Base-by-base conservation (phyloP, 92 coral and sea anemone species). In the Porites cylindrica region DNA sequence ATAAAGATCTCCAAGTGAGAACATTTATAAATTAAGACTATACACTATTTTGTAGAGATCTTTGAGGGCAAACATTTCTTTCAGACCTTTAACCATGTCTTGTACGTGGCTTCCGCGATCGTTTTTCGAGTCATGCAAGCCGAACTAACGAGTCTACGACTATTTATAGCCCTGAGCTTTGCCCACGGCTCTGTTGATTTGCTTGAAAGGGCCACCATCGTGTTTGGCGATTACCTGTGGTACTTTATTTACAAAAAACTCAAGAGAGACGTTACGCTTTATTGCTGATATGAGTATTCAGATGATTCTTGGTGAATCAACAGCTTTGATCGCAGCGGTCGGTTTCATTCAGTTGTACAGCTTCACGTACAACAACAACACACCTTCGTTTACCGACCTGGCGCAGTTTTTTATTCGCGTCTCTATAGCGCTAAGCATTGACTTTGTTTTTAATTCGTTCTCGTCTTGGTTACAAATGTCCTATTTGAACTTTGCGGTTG, bases 251-350 rank as follows among this genome's bases (percentile, higher is more conserved):
- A 89, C 63, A 85, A 80, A 54, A 18, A 78, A 20, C 24, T 88
- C 18, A 81, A 78, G 23, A 13, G 71, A 67, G 47, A 85, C 21
- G 53, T 79, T 3, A 16, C 19, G 97, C 10, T 80, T 94, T 24
- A 82, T 85, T 10, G 93, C 97, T 12, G 96, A 92, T 63, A 32
- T 87, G 18, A 85, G 88, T 72, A 82, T 94, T 50, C 96, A 92
- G 66, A 72, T 90, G 14, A 84, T 90, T 86, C 85, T 94, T 18
- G 83, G 85, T 32, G 98, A 94, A 70, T 86, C 87, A 12, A 83
- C 94, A 29, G 85, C 86, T 10, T 59, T 93, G 58, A 77, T 93
- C 13, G 53, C 89, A 18, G 93, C 89, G 19, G 82, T 93, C 7
- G 93, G 91, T 4, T 93, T 78, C 71, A 90, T 86, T 19, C 86